Percentiles rank a stretch among this genome's conserved stretches.
phyloP scores from a whole-genome alignment of 2,888 invertebrate species.

The Encarsia formosa region DNA sequence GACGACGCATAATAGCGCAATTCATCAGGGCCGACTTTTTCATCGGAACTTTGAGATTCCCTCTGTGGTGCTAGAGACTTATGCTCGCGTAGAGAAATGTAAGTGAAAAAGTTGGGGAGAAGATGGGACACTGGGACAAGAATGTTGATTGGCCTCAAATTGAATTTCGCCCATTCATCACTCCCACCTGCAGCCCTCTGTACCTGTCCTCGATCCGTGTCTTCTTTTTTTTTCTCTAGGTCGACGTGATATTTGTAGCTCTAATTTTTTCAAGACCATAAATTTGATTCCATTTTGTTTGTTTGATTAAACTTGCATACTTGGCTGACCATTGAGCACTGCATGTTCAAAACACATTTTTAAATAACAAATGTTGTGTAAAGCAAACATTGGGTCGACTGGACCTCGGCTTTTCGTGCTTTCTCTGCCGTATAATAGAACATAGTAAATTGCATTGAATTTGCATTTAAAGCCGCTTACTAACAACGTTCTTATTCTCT shows the following conservation, averaged over 20 bases:
- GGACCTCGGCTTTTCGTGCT: conserved; percentile 2
- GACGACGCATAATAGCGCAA: conserved; percentile 19
- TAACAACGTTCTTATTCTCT: conserved; percentile 29
- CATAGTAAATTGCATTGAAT: conserved; percentile 13
- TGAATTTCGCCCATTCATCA: conserved; percentile 49
- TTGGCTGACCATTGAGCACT: no score
- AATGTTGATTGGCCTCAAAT: conserved; percentile 50
- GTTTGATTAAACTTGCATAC: no score
- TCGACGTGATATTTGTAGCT: no score
- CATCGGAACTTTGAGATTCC: conserved; percentile 24
- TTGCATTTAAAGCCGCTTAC: conserved; percentile 23
- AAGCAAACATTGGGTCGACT: no score
- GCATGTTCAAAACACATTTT: no score
- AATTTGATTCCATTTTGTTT: no score
- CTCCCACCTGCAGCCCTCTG: conserved; percentile 29
- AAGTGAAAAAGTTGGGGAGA: neutral
- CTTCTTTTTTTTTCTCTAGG: no score
- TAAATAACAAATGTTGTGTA: no score
- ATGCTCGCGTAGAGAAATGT: conserved; percentile 31
- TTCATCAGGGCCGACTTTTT: conserved; percentile 22
- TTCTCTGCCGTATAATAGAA: conserved; percentile 8
- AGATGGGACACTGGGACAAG: conserved; percentile 39
- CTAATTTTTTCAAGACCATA: no score
- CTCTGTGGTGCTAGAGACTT: conserved; percentile 15
- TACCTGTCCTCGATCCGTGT: neutral